Evolutionary conservation across 2,113 vertebrate genomes (phyloP), one percentile per base, ranked within the genome.

Genomic region (Scortum barcoo): DNA sequence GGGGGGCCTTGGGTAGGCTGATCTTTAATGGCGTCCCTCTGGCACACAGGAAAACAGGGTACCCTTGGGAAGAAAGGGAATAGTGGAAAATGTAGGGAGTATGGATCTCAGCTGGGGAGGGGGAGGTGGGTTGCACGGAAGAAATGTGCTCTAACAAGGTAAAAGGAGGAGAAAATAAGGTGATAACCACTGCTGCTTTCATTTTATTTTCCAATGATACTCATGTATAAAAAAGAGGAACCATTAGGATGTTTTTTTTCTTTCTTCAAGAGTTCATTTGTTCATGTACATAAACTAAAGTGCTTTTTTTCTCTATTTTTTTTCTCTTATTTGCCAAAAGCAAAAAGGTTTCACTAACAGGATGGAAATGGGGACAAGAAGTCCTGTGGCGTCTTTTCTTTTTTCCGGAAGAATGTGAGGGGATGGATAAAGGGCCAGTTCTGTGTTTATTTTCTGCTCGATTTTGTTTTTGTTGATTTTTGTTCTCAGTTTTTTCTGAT

Each of bases 161-260:
- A 76, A 86, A 69, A 71, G 50, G 73, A 92, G 89, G 92, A 7
- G 58, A 94, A 89, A 79, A 88, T 88, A 90, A 93, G 95, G 74
- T 95, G 96, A 95, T 92, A 91, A 94, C 85, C 82, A 90, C 95
- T 94, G 94, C 94, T 85, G 81, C 94, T 93, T 95, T 95, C 92
- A 93, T 89, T 92, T 95, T 96, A 92, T 96, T 96, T 96, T 95
- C 88, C 95, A 95, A 94, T 92, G 90, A 93, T 94, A 92, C 90
- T 94, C 48, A 96, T 96, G 96, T 97, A 96, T 96, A 96, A 93
- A 95, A 95, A 95, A 96, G 83, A 84, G 61, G 61, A 87, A 87
- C 71, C 66, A 73, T 53, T 14, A 40, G 72, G 48, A 76, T 75
- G 90, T 93, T 38, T 92, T 65, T 58, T 90, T 92, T 89, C 58